phyloP scores from a whole-genome alignment of 37 sponge, comb jelly and placozoan genomes.

The Mnemiopsis leidyi region DNA sequence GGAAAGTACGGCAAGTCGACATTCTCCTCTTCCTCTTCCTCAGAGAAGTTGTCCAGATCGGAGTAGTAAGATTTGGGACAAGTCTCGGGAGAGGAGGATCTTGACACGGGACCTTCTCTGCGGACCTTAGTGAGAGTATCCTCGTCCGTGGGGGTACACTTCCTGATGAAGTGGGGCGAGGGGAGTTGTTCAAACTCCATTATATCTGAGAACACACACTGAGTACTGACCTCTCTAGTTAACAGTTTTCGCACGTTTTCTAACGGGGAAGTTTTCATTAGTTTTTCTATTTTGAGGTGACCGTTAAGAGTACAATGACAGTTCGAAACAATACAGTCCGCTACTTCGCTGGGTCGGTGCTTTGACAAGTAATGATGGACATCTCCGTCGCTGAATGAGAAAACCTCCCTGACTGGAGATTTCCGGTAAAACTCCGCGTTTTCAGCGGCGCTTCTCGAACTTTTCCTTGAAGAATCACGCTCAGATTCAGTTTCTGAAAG shows the following conservation, averaged over 20 bases:
- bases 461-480: background rate
- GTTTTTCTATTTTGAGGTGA: too few relatives aligned
- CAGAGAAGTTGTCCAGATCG: too few relatives aligned
- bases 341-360: background rate
- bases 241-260: too few relatives aligned
- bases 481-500: background rate
- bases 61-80: too few relatives aligned
- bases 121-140: background rate
- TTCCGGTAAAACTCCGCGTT: background rate
- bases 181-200: background rate
- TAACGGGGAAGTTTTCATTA: too few relatives aligned
- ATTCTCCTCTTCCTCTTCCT: too few relatives aligned
- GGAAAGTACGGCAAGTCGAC: too few relatives aligned
- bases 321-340: background rate
- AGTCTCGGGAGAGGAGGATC: too few relatives aligned
- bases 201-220: background rate
- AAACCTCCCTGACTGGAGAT: too few relatives aligned
- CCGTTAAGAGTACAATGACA: too few relatives aligned
- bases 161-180: background rate
- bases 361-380: background rate
- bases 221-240: background rate
- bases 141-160: background rate
- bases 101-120: too few relatives aligned
- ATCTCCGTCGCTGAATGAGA: too few relatives aligned
- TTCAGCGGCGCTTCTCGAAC: background rate